Conservation (phyloP, 2,113 vertebrate species). For the Opisthocomus hoazin region DNA sequence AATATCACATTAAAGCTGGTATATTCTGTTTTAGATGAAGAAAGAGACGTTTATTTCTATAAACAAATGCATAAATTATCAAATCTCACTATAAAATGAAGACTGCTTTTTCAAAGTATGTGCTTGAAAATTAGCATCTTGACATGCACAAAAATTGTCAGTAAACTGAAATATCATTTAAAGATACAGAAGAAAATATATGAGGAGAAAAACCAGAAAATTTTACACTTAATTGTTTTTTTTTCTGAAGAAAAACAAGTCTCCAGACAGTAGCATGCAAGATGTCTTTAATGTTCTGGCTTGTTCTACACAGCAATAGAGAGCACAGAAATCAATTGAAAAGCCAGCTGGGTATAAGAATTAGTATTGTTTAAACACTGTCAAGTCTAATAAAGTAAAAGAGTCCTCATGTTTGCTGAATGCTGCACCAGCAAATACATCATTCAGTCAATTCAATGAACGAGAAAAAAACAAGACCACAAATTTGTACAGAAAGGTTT, state of each 20-base stretch:
- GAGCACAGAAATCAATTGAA: constrained; percentile 16
- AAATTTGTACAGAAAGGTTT: background rate
- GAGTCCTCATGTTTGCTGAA: background rate
- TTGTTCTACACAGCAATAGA: constrained; percentile 5
- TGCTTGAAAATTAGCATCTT: background rate
- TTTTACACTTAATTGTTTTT: background rate
- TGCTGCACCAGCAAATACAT: constrained; percentile 2
- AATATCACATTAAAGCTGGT: background rate
- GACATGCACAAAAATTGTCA: background rate
- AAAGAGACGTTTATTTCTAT: background rate
- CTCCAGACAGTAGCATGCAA: background rate
- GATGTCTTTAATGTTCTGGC: background rate
- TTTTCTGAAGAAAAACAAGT: background rate
- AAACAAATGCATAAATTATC: background rate
- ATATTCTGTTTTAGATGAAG: background rate
- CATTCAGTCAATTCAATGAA: background rate
- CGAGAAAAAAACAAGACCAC: background rate
- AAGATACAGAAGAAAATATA: background rate
- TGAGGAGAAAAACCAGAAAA: background rate
- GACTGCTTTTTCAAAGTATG: background rate
- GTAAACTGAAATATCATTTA: background rate
- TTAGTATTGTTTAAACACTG: constrained; percentile 52
- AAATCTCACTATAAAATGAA: background rate
- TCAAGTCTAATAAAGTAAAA: constrained; percentile 34
- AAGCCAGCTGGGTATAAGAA: constrained; percentile 29